Percentiles rank a stretch among this genome's conserved stretches.
phyloP scores from a whole-genome alignment of 2,797 vertebrate genomes.

The Mustela erminea region DNA sequence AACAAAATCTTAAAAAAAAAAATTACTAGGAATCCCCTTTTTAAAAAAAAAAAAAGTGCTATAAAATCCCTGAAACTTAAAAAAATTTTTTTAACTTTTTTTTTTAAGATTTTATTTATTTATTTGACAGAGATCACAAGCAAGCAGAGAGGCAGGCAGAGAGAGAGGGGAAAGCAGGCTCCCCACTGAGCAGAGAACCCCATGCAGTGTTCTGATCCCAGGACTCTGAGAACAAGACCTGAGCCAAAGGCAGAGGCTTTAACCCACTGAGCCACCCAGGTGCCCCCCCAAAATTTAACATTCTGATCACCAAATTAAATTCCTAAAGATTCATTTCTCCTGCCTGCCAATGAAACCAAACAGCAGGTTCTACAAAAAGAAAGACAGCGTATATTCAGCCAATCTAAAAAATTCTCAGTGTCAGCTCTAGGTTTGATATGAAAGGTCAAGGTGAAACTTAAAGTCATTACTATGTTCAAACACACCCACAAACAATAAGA shows the following conservation, averaged over 20 bases:
- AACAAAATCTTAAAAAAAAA: no score
- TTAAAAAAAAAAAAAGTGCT: not conserved
- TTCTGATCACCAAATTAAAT: conserved; percentile 45
- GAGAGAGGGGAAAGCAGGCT: no score
- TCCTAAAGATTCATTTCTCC: not conserved
- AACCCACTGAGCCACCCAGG: no score
- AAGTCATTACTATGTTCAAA: not conserved
- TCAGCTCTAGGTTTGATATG: conserved; percentile 11
- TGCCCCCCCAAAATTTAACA: not conserved
- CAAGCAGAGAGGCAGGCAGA: no score
- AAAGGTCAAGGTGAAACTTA: conserved; percentile 43
- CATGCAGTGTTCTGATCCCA: no score
- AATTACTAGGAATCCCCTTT: no score
- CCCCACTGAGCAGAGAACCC: no score
- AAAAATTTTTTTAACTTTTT: not conserved
- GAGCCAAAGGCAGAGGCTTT: no score
- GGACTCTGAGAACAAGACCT: no score
- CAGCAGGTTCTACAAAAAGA: conserved; percentile 23
- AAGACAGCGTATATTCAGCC: conserved; percentile 15
- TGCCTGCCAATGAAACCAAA: conserved; percentile 12
- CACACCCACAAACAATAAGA: not conserved
- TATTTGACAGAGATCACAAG: no score
- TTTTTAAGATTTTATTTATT: no score
- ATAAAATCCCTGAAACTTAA: not conserved
- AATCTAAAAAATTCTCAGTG: conserved; percentile 15